These are phyloP conservation scores for Mycteria americana DNA, from an alignment of 2,797 vertebrate species.

Conservation along the genomic window DNA sequence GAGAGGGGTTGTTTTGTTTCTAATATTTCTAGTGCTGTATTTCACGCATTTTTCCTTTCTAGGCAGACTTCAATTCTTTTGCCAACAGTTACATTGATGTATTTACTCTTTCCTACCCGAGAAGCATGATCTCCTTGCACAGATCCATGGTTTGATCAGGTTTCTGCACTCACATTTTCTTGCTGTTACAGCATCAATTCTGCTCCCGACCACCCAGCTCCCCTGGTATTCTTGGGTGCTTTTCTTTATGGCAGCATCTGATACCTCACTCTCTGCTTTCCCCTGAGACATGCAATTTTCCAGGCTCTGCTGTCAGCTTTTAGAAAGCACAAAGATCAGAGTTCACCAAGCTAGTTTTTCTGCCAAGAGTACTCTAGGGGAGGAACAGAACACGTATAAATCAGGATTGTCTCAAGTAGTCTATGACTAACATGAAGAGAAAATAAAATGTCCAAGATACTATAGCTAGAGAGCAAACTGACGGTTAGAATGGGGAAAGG, in stretches of 20 bases:
- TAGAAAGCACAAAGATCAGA: not conserved
- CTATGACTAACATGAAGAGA: not conserved
- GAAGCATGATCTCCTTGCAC: not conserved
- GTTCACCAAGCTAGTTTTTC: not conserved
- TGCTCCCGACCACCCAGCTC: not conserved
- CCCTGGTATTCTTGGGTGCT: not conserved
- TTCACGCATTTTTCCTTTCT: not conserved
- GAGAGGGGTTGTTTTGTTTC: not conserved
- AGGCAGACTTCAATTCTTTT: not conserved
- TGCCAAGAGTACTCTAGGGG: not conserved
- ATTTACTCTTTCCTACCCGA: not conserved
- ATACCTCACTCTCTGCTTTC: not conserved
- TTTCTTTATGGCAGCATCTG: not conserved
- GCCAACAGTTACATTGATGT: not conserved
- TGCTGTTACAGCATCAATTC: not conserved
- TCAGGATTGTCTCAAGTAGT: not conserved
- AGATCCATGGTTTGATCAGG: too few species aligned
- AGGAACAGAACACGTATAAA: not conserved
- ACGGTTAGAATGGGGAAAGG: not conserved
- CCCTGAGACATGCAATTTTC: not conserved
- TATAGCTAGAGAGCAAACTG: not conserved
- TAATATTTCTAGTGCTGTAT: not conserved
- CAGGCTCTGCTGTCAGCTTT: not conserved
- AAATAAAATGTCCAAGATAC: not conserved
- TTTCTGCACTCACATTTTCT: not conserved